Conservation (phyloP, 2,888 invertebrate species). For the Stramonita haemastoma region DNA sequence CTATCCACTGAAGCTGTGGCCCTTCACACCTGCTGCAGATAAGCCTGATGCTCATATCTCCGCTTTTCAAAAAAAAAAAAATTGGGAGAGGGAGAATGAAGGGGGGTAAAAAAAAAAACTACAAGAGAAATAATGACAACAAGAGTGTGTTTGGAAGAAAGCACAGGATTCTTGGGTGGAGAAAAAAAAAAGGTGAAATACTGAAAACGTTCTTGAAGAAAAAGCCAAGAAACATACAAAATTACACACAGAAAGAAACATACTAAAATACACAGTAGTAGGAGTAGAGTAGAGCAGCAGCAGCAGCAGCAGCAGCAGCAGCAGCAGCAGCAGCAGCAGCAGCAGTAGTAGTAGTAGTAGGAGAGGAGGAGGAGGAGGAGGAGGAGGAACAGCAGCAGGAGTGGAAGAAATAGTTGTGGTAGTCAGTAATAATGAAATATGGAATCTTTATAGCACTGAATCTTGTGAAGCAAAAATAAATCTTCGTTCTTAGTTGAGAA, state of each 20-base stretch:
- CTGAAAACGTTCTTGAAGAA: background rate
- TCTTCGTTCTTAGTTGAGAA: no score
- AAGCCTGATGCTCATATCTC: background rate
- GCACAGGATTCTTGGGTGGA: background rate
- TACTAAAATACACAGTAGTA: background rate
- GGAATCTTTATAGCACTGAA: no score
- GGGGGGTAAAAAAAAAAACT: no score
- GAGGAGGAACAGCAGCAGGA: background rate
- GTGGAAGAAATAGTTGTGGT: no score
- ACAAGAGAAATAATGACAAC: background rate
- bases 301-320: background rate
- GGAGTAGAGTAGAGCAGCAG: background rate
- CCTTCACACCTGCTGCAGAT: background rate
- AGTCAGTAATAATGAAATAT: no score
- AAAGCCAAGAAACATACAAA: background rate
- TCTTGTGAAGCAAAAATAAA: no score
- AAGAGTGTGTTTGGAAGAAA: background rate
- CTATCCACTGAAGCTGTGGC: no score
- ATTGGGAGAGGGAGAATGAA: no score
- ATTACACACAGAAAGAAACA: background rate
- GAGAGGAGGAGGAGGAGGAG: background rate
- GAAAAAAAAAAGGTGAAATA: background rate
- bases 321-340: background rate
- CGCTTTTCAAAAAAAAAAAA: no score
- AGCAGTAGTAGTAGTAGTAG: background rate